Evolutionary conservation across 2,113 vertebrate genomes (phyloP).

Genomic region (Chloropsis cyanopogon): DNA sequence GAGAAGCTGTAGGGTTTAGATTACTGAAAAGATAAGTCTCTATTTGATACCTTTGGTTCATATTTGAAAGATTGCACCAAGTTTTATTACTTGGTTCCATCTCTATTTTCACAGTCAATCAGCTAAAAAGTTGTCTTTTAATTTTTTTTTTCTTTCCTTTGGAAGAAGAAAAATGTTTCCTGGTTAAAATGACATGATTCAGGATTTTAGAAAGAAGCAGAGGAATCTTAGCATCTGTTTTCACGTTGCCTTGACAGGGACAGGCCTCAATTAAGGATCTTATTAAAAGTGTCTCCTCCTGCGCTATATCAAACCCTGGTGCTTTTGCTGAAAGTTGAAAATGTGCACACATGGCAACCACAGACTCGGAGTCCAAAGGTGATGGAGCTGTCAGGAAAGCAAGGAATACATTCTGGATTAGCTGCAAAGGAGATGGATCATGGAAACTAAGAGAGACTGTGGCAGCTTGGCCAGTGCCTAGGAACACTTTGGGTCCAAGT

Average conservation of each 20-base stretch:
- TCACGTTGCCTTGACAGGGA: neutral
- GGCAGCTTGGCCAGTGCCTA: slow-evolving; percentile 35
- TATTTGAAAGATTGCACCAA: neutral
- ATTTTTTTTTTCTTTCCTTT: neutral
- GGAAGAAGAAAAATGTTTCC: neutral
- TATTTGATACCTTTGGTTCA: neutral
- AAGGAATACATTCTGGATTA: neutral
- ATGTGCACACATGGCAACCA: neutral
- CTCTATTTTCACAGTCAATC: neutral
- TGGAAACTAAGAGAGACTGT: slow-evolving; percentile 2
- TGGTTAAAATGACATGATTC: neutral
- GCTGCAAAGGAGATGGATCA: slow-evolving; percentile 8
- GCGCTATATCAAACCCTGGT: neutral
- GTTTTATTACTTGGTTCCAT: neutral
- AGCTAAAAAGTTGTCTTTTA: neutral
- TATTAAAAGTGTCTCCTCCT: neutral
- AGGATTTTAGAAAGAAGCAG: neutral
- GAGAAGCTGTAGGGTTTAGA: neutral
- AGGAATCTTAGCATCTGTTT: neutral
- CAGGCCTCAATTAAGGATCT: neutral
- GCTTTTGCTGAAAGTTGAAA: neutral
- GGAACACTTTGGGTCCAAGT: slow-evolving; percentile 45
- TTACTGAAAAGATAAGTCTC: neutral
- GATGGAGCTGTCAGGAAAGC: neutral
- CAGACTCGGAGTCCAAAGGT: neutral